A percentile compares a stretch with the other conserved stretches of the same genome.
Conservation (phyloP, 2,113 vertebrate genomes). For the Ammodramus savannarum region DNA sequence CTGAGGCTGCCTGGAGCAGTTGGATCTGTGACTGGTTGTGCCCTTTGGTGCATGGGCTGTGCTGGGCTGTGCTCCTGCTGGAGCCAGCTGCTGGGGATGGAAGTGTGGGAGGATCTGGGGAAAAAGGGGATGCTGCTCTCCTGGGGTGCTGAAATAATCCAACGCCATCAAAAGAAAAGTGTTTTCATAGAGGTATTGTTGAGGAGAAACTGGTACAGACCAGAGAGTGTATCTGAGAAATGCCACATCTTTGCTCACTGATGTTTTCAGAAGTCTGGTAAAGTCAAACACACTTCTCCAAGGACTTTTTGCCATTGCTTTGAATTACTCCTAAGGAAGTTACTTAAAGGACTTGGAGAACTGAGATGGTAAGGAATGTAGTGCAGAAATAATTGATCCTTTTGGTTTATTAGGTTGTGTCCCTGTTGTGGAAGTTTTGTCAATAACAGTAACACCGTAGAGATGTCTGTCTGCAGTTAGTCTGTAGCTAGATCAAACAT, state of each 20-base stretch:
- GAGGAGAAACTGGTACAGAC: not conserved
- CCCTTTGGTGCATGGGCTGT: not conserved
- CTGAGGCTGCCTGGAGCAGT: not conserved
- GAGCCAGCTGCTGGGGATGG: not conserved
- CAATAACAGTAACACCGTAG: constrained; percentile 36
- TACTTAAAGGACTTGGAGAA: not conserved
- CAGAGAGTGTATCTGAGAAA: not conserved
- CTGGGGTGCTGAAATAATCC: not conserved
- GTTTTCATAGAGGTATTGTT: not conserved
- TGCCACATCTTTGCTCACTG: not conserved
- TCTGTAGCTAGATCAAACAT: constrained; percentile 26
- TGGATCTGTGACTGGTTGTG: not conserved
- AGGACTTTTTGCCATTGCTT: constrained; percentile 25
- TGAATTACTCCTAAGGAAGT: not conserved
- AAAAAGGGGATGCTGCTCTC: not conserved
- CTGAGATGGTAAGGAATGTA: not conserved
- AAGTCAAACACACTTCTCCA: not conserved
- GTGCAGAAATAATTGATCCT: constrained; percentile 45
- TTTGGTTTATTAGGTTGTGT: constrained; percentile 49
- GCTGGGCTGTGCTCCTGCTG: not conserved
- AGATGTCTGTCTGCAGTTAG: constrained; percentile 25
- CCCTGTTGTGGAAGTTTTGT: constrained; percentile 48
- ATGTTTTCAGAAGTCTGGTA: not conserved
- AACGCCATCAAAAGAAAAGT: not conserved
- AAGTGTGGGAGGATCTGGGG: not conserved